Evolutionary conservation across 2,113 vertebrate species (phyloP).

Genomic region (Rhagologus leucostigma): DNA sequence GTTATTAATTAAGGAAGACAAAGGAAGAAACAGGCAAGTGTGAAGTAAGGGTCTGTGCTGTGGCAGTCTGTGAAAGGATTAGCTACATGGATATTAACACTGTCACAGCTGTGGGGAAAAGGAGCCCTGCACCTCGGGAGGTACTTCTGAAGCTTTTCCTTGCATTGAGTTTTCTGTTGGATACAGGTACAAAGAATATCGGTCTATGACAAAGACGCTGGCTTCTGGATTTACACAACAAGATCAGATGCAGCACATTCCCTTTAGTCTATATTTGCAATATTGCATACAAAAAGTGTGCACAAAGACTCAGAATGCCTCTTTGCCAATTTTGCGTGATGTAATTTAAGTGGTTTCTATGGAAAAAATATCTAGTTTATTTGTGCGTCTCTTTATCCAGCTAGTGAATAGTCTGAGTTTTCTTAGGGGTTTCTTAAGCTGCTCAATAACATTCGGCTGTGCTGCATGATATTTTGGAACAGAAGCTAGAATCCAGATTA

Average conservation of each 20-base stretch:
- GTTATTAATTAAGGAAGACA: slow-evolving; percentile 46
- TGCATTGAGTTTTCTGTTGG: not conserved
- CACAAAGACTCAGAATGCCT: not conserved
- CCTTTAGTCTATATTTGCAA: not conserved
- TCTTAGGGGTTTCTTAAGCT: not conserved
- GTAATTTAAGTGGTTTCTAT: not conserved
- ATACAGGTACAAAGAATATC: not conserved
- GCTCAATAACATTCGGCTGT: not conserved
- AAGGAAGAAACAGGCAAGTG: not conserved
- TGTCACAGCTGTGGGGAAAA: not conserved
- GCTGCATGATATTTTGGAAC: not conserved
- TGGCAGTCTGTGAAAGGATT: not conserved
- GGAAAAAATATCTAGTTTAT: not conserved
- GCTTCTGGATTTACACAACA: not conserved
- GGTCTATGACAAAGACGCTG: not conserved
- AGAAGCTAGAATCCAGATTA: not conserved
- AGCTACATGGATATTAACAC: not conserved
- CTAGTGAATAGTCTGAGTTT: not conserved
- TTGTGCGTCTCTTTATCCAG: not conserved
- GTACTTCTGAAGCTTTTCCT: not conserved
- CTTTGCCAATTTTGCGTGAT: not conserved
- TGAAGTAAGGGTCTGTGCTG: not conserved
- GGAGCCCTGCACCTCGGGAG: not conserved
- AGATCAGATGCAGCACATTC: not conserved
- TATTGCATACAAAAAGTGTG: not conserved